Conservation (phyloP, 2,888 invertebrate species). For the Chrysolina americana region DNA sequence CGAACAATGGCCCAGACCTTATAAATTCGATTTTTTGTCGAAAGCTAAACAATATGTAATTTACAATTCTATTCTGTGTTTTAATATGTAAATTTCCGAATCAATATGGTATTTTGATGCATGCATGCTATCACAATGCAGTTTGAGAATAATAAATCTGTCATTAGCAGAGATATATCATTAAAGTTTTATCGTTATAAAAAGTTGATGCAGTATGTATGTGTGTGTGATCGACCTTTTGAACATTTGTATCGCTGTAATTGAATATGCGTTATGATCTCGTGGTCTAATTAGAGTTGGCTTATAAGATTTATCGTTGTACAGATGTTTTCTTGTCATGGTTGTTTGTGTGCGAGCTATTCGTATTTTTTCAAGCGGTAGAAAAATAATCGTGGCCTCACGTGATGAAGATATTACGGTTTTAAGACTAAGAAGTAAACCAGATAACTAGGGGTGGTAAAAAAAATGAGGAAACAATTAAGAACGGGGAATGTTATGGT, state of each 20-base stretch:
- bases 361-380: background rate
- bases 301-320: conserved; percentile 1
- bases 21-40: conserved; percentile 52
- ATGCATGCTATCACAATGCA: conserved; percentile 29
- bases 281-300: conserved; percentile 18
- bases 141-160: conserved; percentile 31
- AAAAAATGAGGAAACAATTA: no score
- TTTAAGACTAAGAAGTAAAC: no score
- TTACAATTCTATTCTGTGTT: conserved; percentile 64
- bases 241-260: conserved; percentile 16
- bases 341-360: conserved; percentile 11
- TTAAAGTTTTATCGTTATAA: conserved; percentile 26
- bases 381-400: no score
- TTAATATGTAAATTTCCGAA: conserved; percentile 62
- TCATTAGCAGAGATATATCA: conserved; percentile 30
- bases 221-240: conserved; percentile 23
- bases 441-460: no score
- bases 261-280: conserved; percentile 2
- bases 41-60: conserved; percentile 61
- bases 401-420: no score
- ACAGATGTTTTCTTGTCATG: conserved; percentile 19
- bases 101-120: conserved; percentile 31
- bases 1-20: conserved; percentile 35
- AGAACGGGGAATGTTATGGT: no score
- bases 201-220: conserved; percentile 15